Evolutionary conservation across 2,888 invertebrate species (phyloP).

Genomic region (Sarcophaga subvicina): DNA sequence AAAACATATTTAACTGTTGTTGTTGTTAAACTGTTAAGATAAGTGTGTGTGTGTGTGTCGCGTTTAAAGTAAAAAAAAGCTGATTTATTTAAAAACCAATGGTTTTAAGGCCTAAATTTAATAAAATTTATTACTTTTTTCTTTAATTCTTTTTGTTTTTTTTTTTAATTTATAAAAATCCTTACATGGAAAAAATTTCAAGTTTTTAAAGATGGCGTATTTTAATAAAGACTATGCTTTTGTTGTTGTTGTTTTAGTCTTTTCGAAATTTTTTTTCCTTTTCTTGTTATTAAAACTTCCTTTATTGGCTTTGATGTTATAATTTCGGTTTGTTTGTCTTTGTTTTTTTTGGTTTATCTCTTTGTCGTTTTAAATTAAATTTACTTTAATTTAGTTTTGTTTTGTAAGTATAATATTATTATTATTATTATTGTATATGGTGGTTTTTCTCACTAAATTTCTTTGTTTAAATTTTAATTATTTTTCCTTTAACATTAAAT

Average conservation of each 20-base stretch:
- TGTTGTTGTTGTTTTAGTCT: neutral
- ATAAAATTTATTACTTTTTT: neutral
- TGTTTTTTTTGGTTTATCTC: constrained; percentile 61
- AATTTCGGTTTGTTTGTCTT: constrained; percentile 55
- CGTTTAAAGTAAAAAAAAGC: neutral
- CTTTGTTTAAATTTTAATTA: constrained; percentile 7
- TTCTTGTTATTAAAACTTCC: constrained; percentile 45
- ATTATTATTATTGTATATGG: constrained; percentile 64
- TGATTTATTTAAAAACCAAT: too few relatives aligned
- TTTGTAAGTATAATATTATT: constrained; percentile 29
- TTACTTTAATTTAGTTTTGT: constrained; percentile 41
- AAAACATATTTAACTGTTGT: too few relatives aligned
- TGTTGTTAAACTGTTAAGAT: neutral
- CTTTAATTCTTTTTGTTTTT: neutral
- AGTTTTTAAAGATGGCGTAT: neutral
- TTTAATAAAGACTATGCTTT: neutral
- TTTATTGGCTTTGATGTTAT: constrained; percentile 53
- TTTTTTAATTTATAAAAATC: neutral
- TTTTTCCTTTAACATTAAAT: constrained; percentile 54
- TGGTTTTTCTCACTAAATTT: constrained; percentile 69
- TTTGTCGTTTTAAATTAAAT: constrained; percentile 53
- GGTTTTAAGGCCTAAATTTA: neutral
- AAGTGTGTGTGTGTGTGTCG: neutral
- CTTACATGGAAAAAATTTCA: too few relatives aligned
- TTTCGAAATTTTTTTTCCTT: neutral